Conservation (phyloP, 2,888 invertebrate species). For the Cryptocephalus moraei region DNA sequence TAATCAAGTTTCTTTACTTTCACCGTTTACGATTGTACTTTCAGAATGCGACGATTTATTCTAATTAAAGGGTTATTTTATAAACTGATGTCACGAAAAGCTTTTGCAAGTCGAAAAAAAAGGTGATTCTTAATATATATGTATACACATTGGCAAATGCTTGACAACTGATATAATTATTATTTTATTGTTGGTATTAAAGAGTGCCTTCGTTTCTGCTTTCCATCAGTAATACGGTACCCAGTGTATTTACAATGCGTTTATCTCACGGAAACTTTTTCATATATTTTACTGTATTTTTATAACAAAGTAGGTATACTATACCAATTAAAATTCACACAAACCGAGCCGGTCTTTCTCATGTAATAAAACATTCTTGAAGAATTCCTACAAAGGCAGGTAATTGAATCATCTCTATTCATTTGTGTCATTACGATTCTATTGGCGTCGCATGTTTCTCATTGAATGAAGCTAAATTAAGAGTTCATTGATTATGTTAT, state of each 20-base stretch:
- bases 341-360: conserved; percentile 1
- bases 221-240: conserved; percentile 4
- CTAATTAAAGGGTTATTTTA: too few relatives aligned
- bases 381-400: conserved; percentile 7
- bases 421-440: conserved; percentile 13
- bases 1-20: too few relatives aligned
- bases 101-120: too few relatives aligned
- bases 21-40: too few relatives aligned
- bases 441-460: conserved; percentile 11
- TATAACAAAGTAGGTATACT: background rate
- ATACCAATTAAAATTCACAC: conserved; percentile 5
- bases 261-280: conserved; percentile 4
- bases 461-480: conserved; percentile 11
- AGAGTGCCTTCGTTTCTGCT: too few relatives aligned
- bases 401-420: conserved; percentile 14
- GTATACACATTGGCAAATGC: too few relatives aligned
- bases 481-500: conserved; percentile 16
- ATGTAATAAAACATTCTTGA: conserved; percentile 8
- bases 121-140: too few relatives aligned
- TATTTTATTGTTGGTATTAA: too few relatives aligned
- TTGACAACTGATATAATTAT: too few relatives aligned
- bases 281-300: background rate
- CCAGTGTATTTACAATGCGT: background rate
- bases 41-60: too few relatives aligned
- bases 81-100: too few relatives aligned